Percentiles rank a stretch among this genome's conserved stretches.
These are phyloP conservation scores for Drosophila kanekoi DNA, from an alignment of 2,888 invertebrate genomes.

Conservation along the genomic window DNA sequence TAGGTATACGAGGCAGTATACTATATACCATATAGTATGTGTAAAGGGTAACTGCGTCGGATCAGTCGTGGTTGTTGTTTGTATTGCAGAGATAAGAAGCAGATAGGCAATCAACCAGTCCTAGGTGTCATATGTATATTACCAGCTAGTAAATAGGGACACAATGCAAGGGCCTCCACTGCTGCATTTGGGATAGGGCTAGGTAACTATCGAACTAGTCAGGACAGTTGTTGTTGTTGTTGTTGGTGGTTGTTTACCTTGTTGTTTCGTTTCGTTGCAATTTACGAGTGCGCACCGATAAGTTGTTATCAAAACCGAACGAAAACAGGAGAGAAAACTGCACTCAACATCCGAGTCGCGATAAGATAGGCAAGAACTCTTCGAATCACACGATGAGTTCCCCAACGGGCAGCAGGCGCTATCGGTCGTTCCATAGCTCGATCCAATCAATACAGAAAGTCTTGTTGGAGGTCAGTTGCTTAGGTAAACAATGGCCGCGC, in stretches of 20 bases:
- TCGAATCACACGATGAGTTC: conserved; percentile 45
- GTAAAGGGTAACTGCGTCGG: conserved; percentile 53
- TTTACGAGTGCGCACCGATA: conserved; percentile 74
- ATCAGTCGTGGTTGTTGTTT: conserved; percentile 61
- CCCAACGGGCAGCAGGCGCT: conserved; percentile 38
- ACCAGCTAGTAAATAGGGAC: conserved; percentile 45
- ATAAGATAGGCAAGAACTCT: conserved; percentile 71
- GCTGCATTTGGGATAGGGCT: conserved; percentile 37
- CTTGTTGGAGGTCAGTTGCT: conserved; percentile 83
- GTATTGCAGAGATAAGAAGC: conserved; percentile 63
- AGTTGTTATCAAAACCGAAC: conserved; percentile 55
- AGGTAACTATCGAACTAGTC: conserved; percentile 33
- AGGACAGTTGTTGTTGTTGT: conserved; percentile 38
- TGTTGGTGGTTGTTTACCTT: conserved; percentile 60
- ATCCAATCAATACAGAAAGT: conserved; percentile 73
- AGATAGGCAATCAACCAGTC: conserved; percentile 38
- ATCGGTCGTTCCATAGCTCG: conserved; percentile 70
- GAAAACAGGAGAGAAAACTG: conserved; percentile 61
- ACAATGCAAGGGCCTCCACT: conserved; percentile 14
- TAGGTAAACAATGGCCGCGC: conserved; percentile 58
- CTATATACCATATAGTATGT: conserved; percentile 8
- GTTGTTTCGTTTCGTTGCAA: conserved; percentile 75
- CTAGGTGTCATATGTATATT: conserved; percentile 61
- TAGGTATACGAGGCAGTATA: not conserved
- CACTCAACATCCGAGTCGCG: conserved; percentile 71